Evolutionary conservation across 2,888 invertebrate genomes (phyloP).

Genomic region (Melinaea marsaeus): DNA sequence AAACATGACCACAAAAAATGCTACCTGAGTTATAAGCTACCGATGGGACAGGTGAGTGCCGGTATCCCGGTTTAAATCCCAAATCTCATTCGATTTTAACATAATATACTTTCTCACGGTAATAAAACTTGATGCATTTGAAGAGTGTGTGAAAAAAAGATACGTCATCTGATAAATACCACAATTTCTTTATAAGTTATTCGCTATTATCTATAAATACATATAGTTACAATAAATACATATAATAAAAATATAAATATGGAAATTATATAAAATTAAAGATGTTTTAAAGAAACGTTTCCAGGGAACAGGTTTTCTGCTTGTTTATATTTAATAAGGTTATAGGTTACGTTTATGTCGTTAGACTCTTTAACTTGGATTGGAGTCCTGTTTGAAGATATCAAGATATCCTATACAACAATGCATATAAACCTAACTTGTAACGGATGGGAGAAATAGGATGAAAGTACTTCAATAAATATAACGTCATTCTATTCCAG

Average conservation of each 20-base stretch:
- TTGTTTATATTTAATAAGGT: no score
- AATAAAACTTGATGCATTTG: constrained; percentile 17
- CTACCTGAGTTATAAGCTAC: constrained; percentile 58
- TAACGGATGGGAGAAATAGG: constrained; percentile 41
- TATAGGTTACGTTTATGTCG: no score
- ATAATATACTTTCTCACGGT: constrained; percentile 60
- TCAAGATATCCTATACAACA: background rate
- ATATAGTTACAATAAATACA: no score
- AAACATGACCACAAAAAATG: constrained; percentile 36
- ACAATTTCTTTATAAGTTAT: no score
- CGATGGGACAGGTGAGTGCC: constrained; percentile 34
- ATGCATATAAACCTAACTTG: constrained; percentile 17
- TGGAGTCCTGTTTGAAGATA: background rate
- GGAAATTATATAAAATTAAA: no score
- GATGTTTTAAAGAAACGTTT: no score
- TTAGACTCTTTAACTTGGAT: no score
- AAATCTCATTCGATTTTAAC: constrained; percentile 35
- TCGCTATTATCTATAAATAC: no score
- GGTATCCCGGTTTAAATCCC: constrained; percentile 48
- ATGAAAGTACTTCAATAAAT: constrained; percentile 68
- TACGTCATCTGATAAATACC: no score
- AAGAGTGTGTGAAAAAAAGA: no score
- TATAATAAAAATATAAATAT: no score
- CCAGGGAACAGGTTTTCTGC: no score
- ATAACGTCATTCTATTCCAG: constrained; percentile 24